These are phyloP conservation scores for Argyresthia albistria DNA, from an alignment of 2,888 invertebrate species.

Conservation along the genomic window DNA sequence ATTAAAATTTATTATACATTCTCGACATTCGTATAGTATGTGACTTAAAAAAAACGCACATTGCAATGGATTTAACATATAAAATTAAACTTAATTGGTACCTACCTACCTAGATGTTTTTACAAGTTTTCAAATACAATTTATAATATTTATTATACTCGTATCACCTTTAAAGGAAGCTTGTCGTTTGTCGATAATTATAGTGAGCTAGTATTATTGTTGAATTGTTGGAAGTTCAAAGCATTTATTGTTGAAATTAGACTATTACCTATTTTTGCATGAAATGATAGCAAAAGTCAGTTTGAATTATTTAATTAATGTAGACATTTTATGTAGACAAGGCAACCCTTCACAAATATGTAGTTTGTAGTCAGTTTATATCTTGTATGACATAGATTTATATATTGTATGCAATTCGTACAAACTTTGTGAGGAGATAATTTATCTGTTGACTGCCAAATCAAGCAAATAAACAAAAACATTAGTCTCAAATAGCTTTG, in stretches of 20 bases:
- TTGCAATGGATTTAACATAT: background rate
- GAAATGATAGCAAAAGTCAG: background rate
- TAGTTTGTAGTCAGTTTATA: too few relatives aligned
- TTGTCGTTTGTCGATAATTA: background rate
- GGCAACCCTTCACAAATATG: too few relatives aligned
- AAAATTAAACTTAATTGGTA: background rate
- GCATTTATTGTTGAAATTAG: conserved; percentile 1
- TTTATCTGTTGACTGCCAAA: background rate
- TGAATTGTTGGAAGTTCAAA: background rate
- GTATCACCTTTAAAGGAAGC: background rate
- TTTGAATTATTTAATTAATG: background rate
- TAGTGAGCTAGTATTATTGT: conserved; percentile 4
- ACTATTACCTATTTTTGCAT: background rate
- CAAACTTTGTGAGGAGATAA: too few relatives aligned
- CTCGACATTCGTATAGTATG: background rate
- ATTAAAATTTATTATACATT: background rate
- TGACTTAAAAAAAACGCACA: too few relatives aligned
- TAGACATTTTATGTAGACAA: too few relatives aligned
- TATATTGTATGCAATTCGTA: too few relatives aligned
- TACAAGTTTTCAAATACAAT: background rate
- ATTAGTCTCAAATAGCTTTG: too few relatives aligned
- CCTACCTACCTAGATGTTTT: background rate
- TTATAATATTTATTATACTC: background rate
- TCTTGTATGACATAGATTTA: too few relatives aligned
- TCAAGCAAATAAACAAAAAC: background rate